Evolutionary conservation across 2,888 invertebrate species (phyloP).

Genomic region (Limnephilus rhombicus): DNA sequence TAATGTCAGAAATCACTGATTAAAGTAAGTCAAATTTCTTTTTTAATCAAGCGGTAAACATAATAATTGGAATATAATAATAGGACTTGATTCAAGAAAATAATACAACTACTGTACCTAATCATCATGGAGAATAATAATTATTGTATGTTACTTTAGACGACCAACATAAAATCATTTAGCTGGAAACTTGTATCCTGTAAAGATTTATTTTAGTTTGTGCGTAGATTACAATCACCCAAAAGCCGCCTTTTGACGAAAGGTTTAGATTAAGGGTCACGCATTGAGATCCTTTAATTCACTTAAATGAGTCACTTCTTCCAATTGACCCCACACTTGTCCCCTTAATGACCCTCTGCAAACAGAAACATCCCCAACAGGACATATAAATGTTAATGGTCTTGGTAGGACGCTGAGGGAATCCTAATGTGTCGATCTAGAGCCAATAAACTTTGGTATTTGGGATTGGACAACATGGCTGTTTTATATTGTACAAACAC

Average conservation of each 20-base stretch:
- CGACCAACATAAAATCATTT: neutral
- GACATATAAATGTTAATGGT: constrained; percentile 39
- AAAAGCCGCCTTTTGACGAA: neutral
- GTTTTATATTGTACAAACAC: neutral
- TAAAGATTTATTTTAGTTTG: neutral
- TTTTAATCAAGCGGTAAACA: no score
- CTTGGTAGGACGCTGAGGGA: neutral
- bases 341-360: constrained; percentile 37
- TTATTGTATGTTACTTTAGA: no score
- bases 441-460: neutral
- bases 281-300: constrained; percentile 12
- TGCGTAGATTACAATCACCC: neutral
- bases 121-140: no score
- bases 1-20: no score
- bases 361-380: constrained; percentile 30
- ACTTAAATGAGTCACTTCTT: constrained; percentile 41
- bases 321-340: constrained; percentile 38
- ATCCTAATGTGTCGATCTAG: constrained; percentile 21
- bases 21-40: no score
- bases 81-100: no score
- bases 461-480: neutral
- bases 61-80: no score
- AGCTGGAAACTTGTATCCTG: neutral
- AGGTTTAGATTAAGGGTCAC: neutral
- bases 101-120: no score